Evolutionary conservation across 1,140 invertebrate genomes (phyloP), one percentile per base, ranked within the genome.

Genomic region (Coelopa frigida): DNA sequence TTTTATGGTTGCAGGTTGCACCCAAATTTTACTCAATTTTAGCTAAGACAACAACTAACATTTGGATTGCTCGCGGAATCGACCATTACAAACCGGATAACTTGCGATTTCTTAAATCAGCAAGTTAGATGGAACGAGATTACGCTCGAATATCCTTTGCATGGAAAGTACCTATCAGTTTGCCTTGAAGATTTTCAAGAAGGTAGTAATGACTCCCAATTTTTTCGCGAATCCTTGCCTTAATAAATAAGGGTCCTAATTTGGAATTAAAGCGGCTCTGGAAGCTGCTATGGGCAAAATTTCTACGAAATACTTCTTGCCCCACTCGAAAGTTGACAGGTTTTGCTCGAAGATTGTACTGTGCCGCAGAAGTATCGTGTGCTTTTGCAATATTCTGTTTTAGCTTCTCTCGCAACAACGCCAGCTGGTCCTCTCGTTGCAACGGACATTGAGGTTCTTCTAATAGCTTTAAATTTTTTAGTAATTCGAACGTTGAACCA

Each of bases 121-220:
- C 20, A 21, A 17, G 22, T 37, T 37, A 37, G 35, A 14, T 21
- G 20, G 35, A 15, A 35, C 14, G 18, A 35, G 32, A 6, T 7
- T 20, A 14, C 18, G 23, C 15, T 7, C 35, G 21, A 18, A 45
- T 37, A 15, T 45, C 44, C 22, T 45, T 45, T 11, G 31, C 33
- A 45, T 45, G 44, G 17, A 46, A 46, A 21, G 27, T 46, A 14
- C 37, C 45, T 5, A 46, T 22, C 21, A 17, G 15, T 17, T 32
- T 46, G 12, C 21, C 36, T 12, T 46, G 10, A 14, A 39, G 12
- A 14, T 46, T 38, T 39, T 40, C 38, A 6, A 47, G 37, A 5
- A 31, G 7, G 15, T 47, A 47, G 23, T 40, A 47, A 6, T n/a
- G 10, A 18, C n/a, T 22, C 4, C 39, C 23, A 4, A 24, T 20